Evolutionary conservation across 2,888 invertebrate genomes (phyloP).

Genomic region (Rotaria sp.): DNA sequence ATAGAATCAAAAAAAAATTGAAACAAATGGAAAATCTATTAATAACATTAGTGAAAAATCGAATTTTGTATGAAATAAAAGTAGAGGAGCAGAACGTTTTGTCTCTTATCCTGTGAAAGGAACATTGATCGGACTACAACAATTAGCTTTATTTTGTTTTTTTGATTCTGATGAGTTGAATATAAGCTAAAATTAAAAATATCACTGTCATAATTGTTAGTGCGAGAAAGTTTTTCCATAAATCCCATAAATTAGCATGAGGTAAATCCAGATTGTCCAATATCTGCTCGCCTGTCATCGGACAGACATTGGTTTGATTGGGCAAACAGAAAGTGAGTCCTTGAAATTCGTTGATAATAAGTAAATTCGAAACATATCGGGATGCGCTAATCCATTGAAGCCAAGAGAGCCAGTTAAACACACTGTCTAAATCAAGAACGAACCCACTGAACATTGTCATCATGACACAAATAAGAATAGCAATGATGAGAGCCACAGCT

Average conservation of each 20-base stretch:
- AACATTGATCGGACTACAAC: too few species aligned
- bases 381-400: constrained; percentile 51
- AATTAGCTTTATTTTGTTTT: constrained; percentile 31
- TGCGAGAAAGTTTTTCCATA: constrained; percentile 50
- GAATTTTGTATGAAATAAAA: too few species aligned
- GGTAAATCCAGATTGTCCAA: constrained; percentile 47
- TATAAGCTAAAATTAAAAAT: constrained; percentile 48
- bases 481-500: constrained; percentile 43
- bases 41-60: too few species aligned
- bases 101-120: too few species aligned
- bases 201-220: constrained; percentile 45
- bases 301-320: not conserved
- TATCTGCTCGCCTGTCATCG: constrained; percentile 44
- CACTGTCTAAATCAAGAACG: constrained; percentile 49
- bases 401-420: constrained; percentile 51
- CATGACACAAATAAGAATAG: not conserved
- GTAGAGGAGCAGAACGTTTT: too few species aligned
- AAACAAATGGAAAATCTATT: too few species aligned
- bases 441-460: constrained; percentile 50
- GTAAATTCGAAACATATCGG: constrained; percentile 50
- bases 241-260: constrained; percentile 47
- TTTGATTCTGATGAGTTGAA: constrained; percentile 47
- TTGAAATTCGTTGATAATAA: constrained; percentile 39
- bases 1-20: too few species aligned
- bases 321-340: constrained; percentile 23